These are phyloP conservation scores for Himalopsyche tibetana DNA, from an alignment of 2,888 invertebrate species.

Conservation along the genomic window DNA sequence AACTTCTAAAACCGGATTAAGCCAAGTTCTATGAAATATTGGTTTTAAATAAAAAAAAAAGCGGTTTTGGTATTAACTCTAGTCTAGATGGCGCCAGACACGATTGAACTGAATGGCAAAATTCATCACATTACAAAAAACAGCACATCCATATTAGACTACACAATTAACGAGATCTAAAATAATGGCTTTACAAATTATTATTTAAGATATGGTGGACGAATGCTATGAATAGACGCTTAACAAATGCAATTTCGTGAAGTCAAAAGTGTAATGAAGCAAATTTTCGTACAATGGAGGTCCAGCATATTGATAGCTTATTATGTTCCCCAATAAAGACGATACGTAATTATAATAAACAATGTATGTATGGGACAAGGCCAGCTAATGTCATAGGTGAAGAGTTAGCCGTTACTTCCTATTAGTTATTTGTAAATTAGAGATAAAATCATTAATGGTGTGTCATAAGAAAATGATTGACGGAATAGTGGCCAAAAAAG, in stretches of 20 bases:
- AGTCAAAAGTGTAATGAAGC: slow-evolving; percentile 3
- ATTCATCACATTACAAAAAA: too few species aligned
- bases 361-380: background rate
- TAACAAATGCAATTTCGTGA: background rate
- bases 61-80: too few species aligned
- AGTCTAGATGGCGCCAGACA: too few species aligned
- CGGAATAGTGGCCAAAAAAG: background rate
- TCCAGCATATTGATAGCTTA: slow-evolving; percentile 15
- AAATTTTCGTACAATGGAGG: background rate
- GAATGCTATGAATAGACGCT: background rate
- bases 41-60: too few species aligned
- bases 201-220: background rate
- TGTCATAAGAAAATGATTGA: background rate
- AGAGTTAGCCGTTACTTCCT: slow-evolving; percentile 8
- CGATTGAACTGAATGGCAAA: too few species aligned
- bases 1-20: too few species aligned
- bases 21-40: too few species aligned
- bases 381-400: background rate
- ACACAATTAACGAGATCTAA: background rate
- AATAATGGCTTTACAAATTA: slow-evolving; percentile 11
- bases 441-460: background rate
- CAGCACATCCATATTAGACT: background rate
- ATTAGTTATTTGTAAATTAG: background rate
- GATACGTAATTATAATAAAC: background rate
- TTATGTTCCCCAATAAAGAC: slow-evolving; percentile 7